These are phyloP conservation scores for Arctia plantaginis DNA, from an alignment of 2,888 invertebrate species.

Conservation along the genomic window DNA sequence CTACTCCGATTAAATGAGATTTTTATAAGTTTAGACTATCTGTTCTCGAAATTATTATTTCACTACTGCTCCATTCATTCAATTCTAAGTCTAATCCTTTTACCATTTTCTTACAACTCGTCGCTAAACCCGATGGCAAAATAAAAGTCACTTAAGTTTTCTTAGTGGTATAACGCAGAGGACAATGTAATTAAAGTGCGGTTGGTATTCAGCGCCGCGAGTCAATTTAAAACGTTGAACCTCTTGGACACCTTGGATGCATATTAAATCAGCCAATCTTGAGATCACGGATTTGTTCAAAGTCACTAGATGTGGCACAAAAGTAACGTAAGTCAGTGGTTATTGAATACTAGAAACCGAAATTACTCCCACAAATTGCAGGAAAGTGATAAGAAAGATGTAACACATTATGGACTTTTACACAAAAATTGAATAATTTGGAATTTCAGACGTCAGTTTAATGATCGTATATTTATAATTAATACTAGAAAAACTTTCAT, in stretches of 20 bases:
- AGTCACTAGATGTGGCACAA: conserved; percentile 50
- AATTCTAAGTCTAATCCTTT: not conserved
- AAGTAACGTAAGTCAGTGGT: not conserved
- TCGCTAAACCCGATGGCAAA: conserved; percentile 10
- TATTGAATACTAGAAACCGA: not conserved
- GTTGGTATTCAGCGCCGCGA: conserved; percentile 75
- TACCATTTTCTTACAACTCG: not conserved
- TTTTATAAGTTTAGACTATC: too few relatives aligned
- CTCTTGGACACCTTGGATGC: conserved; percentile 78
- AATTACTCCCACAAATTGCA: not conserved
- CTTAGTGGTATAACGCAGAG: conserved; percentile 35
- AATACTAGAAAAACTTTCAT: too few relatives aligned
- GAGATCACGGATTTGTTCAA: conserved; percentile 46
- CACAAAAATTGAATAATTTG: too few relatives aligned
- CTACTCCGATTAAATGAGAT: too few relatives aligned
- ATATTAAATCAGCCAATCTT: conserved; percentile 79
- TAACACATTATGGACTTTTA: too few relatives aligned
- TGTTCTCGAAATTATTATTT: not conserved
- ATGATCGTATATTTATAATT: too few relatives aligned
- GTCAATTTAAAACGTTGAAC: conserved; percentile 81
- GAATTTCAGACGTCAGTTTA: too few relatives aligned
- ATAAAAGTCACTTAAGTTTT: conserved; percentile 34
- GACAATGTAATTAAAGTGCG: conserved; percentile 66
- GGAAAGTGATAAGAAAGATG: not conserved
- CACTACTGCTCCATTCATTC: not conserved